These are phyloP conservation scores for Arge pagana DNA, from an alignment of 2,888 invertebrate genomes.

Conservation along the genomic window DNA sequence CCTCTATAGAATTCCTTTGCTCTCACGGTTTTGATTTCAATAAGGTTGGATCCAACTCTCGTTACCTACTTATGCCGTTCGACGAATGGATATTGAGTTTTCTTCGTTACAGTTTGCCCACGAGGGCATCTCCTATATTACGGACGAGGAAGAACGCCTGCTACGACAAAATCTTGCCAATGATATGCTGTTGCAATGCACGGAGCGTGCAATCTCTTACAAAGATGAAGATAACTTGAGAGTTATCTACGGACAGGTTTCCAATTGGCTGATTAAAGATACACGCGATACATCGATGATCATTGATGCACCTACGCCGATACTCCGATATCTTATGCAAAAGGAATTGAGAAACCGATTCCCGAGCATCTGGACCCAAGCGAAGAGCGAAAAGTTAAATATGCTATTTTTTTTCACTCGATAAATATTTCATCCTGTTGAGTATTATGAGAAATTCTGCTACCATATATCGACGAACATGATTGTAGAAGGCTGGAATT, in stretches of 20 bases:
- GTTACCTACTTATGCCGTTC: no score
- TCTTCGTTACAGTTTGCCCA: conserved; percentile 65
- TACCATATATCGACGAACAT: conserved; percentile 56
- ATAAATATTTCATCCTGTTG: no score
- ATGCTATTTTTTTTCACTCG: no score
- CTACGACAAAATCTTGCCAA: conserved; percentile 54
- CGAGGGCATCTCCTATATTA: conserved; percentile 71
- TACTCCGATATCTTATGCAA: conserved; percentile 65
- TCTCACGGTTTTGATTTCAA: conserved; percentile 74
- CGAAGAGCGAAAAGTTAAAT: conserved; percentile 37
- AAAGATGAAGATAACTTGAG: conserved; percentile 49
- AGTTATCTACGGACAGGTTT: conserved; percentile 47
- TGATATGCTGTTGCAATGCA: conserved; percentile 40
- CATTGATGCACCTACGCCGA: conserved; percentile 57
- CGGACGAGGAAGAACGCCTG: conserved; percentile 61
- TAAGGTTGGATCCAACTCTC: conserved; percentile 64
- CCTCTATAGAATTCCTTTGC: conserved; percentile 68
- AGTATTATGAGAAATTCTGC: no score
- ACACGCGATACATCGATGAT: conserved; percentile 45
- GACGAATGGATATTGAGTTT: no score
- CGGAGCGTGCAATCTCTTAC: conserved; percentile 36
- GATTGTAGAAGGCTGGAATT: conserved; percentile 57
- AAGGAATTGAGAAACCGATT: conserved; percentile 64
- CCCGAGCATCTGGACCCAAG: conserved; percentile 56
- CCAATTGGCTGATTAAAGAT: conserved; percentile 50